Evolutionary conservation across 2,888 invertebrate species (phyloP), one percentile per base, ranked within the genome.

Genomic region (Schizotus pectinicornis): DNA sequence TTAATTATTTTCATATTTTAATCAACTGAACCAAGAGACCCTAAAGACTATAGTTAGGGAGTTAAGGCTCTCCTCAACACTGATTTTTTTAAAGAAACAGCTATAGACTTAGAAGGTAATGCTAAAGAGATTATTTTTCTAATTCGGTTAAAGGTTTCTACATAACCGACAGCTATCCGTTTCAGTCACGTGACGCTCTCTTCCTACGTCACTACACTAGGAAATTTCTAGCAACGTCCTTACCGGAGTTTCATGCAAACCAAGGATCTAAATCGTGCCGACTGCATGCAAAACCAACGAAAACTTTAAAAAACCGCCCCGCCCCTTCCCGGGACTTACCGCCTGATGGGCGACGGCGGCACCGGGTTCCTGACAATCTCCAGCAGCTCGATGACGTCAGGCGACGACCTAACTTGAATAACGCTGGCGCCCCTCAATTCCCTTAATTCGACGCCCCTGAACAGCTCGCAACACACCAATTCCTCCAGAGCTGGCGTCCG

Each of bases 381-480:
- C 63, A 79, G 65, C 37, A 79, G 63, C 53, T 77, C 75, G 42
- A 75, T 42, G 22, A 79, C 77, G 8, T 76, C 71, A 3, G 75
- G 71, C 7, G 75, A 66, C 7, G 73, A 65, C 11, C 68, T 60
- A 30, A 68, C 67, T 58, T 76, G 75, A 11, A 91, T 90, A 74
- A 91, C 84, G 69, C 90, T 90, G 51, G 91, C 89, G 38, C 92
- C 91, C 75, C 92, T 86, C 85, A 95, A 86, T 82, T 95, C 95
- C 49, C 94, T 85, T 62, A 95, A 85, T 79, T 94, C 94, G 62
- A 95, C 92, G 77, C 92, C 91, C 67, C 92, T 84, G 81, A 95
- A 95, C 66, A 95, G 85, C 75, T 93, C 92, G 74, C 91, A 90
- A 47, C 91, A 83, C 54, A 92, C 82, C 70, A 96, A 82, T 75